Base-by-base conservation (phyloP, 2,113 vertebrate species). In the Micromys minutus region DNA sequence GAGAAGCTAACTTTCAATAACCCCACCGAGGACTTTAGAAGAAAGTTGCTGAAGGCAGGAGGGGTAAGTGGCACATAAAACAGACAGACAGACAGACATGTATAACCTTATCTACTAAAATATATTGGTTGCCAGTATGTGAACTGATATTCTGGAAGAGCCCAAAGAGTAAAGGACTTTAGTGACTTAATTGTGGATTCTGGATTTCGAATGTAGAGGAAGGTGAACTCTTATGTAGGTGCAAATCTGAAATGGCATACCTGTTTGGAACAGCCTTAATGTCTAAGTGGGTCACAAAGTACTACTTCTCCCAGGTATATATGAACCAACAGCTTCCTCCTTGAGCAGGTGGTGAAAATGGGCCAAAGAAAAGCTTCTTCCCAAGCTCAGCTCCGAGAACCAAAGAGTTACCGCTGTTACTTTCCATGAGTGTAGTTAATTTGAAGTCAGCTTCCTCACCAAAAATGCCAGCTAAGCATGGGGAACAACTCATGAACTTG, bases 1-100 rank as follows among this genome's bases (percentile, higher is more conserved):
- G 99, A 99, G 98, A 99, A 99, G 97, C 98, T 99, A 76, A 99
- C 99, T 80, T 99, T 99, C 98, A 99, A 99, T 97, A 99, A 99
- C 98, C 99, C 99, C 22, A 99, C 99, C 67, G 99, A 99, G 90
- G 99, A 99, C 95, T 99, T 99, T 97, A 98, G 99, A 97, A 99
- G 98, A 98, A 99, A 99, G 98, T 98, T 99, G 97, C 98, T 99
- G 95, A 99, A 99, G 97, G 99, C 99, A 95, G 99, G 99, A 98
- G 99, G 99, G 98, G 99, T 99, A 98, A 98, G 99, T 98, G 83
- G 47, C 80, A 61, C 91, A 31, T 96, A 47, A 94, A 97, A 98
- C 65, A 67, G 31, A 36, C 5, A 34, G 98, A 91, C 31, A 31
- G 34, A 55, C 13, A 81, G 39, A 26, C 21, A 59, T n/a, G n/a